Evolutionary conservation across 1,140 invertebrate species (phyloP).

Genomic region (Antheraea pernyi): DNA sequence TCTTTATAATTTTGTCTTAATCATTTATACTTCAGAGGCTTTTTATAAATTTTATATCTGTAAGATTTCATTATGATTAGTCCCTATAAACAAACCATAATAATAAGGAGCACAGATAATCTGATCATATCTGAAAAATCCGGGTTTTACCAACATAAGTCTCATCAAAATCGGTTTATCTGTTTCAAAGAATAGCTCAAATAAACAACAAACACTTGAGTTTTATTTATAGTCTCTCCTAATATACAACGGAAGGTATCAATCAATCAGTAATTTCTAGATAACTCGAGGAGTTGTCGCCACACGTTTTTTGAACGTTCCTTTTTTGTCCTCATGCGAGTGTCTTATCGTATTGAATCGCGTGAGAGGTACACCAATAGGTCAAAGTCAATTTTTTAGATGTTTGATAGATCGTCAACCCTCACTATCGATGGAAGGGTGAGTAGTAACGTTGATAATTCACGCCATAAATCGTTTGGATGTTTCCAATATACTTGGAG

Average conservation of each 20-base stretch:
- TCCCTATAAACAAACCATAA: too few relatives aligned
- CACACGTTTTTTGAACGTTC: background rate
- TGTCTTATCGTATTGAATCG: background rate
- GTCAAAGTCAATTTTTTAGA: background rate
- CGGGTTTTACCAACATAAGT: too few relatives aligned
- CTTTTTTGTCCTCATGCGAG: background rate
- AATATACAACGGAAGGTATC: background rate
- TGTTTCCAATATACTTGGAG: too few relatives aligned
- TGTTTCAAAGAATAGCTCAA: too few relatives aligned
- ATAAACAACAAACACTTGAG: too few relatives aligned
- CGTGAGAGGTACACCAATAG: background rate
- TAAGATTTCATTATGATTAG: too few relatives aligned
- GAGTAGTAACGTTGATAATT: background rate
- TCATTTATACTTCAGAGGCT: too few relatives aligned
- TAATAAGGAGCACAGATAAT: too few relatives aligned
- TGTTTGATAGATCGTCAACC: background rate
- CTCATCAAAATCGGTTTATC: too few relatives aligned
- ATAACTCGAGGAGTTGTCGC: background rate
- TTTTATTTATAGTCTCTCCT: background rate
- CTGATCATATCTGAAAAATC: too few relatives aligned
- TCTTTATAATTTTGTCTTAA: too few relatives aligned
- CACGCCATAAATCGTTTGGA: background rate
- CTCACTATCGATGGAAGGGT: background rate
- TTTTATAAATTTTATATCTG: too few relatives aligned
- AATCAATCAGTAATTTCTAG: conserved; percentile 3